These are phyloP conservation scores for Mormoops blainvillei DNA, from an alignment of 2,113 vertebrate species.

Conservation along the genomic window DNA sequence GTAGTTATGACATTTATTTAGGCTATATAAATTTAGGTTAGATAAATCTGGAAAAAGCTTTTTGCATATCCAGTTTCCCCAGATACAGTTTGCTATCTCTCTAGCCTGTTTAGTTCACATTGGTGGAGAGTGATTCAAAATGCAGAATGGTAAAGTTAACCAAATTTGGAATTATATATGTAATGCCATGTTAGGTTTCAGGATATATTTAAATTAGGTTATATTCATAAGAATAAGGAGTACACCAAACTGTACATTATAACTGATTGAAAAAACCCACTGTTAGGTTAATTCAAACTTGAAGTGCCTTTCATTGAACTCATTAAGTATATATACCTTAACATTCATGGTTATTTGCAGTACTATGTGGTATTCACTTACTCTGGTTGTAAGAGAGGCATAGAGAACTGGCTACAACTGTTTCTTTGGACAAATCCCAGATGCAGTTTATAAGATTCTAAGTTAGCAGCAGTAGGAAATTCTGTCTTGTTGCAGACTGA, in stretches of 20 bases:
- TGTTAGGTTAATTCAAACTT: slow-evolving; percentile 25
- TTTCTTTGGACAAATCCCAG: slow-evolving; percentile 21
- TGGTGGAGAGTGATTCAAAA: not conserved
- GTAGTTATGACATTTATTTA: slow-evolving; percentile 14
- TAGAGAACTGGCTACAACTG: not conserved
- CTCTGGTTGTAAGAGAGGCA: not conserved
- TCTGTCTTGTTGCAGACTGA: not conserved
- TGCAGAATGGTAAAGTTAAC: not conserved
- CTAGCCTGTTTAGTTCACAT: not conserved
- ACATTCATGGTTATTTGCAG: not conserved
- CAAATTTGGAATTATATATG: slow-evolving; percentile 25
- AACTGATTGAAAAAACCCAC: not conserved
- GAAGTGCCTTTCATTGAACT: slow-evolving; percentile 3
- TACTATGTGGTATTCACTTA: not conserved
- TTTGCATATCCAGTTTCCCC: slow-evolving; percentile 14
- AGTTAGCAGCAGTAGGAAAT: slow-evolving; percentile 31
- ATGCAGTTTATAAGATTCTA: not conserved
- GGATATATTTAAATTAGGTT: slow-evolving; percentile 33
- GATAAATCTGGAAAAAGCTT: not conserved
- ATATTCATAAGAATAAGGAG: slow-evolving; percentile 6
- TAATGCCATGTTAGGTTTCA: slow-evolving; percentile 16
- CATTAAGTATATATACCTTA: not conserved
- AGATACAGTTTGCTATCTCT: not conserved
- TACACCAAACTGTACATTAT: not conserved
- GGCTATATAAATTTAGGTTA: not conserved